Conservation (phyloP, 2,888 invertebrate genomes). For the Frankliniella intonsa region DNA sequence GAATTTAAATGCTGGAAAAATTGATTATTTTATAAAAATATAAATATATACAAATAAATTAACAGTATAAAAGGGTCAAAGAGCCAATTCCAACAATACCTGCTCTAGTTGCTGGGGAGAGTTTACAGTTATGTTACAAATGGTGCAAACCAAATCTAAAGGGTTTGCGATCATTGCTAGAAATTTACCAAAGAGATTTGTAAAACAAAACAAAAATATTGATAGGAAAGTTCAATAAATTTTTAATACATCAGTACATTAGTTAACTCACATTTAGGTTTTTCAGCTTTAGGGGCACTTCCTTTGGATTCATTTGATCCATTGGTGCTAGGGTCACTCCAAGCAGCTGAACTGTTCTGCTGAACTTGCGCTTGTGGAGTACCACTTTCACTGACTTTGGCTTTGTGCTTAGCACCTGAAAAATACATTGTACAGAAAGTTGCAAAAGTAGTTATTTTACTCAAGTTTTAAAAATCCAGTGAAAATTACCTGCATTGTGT, state of each 20-base stretch:
- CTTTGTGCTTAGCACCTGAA: constrained; percentile 3
- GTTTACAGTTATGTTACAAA: not conserved
- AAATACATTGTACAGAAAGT: not conserved
- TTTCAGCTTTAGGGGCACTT: not conserved
- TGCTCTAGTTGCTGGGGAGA: not conserved
- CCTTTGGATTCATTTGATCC: not conserved
- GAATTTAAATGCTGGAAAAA: not conserved
- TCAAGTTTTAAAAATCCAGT: not conserved
- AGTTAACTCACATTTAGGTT: not conserved
- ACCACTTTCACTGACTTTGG: not conserved
- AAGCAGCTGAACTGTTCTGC: not conserved
- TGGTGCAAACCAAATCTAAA: not conserved
- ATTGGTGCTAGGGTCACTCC: not conserved
- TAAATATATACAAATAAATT: too few relatives aligned
- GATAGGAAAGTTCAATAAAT: not conserved
- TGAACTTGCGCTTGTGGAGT: not conserved
- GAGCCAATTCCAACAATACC: not conserved
- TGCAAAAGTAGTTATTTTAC: not conserved
- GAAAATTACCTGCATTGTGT: not conserved
- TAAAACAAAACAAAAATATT: not conserved
- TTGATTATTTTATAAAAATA: not conserved
- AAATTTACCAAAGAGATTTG: not conserved
- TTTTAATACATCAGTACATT: not conserved
- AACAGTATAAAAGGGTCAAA: not conserved
- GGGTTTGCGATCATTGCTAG: not conserved